Evolutionary conservation across 2,113 vertebrate genomes (phyloP).

Genomic region (Rafetus swinhoei): DNA sequence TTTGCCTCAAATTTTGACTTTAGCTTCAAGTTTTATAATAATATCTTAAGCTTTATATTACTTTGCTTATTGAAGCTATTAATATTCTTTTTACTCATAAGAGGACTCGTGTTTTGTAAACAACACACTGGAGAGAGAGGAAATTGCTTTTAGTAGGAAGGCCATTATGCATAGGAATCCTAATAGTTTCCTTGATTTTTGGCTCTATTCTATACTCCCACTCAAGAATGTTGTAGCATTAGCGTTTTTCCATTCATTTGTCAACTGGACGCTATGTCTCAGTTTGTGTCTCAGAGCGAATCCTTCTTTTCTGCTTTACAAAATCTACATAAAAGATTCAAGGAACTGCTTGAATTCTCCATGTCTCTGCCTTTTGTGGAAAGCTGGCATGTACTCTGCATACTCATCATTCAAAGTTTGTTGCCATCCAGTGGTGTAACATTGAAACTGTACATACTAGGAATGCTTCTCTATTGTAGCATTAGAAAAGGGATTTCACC

Average conservation of each 20-base stretch:
- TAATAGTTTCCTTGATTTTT: background rate
- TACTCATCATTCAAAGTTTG: constrained; percentile 31
- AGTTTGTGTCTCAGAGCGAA: constrained; percentile 25
- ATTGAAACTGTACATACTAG: constrained; percentile 65
- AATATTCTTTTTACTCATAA: background rate
- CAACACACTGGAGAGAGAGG: too few species aligned
- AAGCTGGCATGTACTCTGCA: constrained; percentile 17
- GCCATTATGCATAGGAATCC: background rate
- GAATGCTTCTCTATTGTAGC: constrained; percentile 47
- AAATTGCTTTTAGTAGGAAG: background rate
- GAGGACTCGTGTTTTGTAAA: background rate
- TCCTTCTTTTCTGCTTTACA: constrained; percentile 12
- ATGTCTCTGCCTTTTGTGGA: constrained; percentile 42
- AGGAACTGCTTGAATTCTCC: constrained; percentile 20
- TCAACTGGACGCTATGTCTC: constrained; percentile 8
- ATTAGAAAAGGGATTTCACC: constrained; percentile 42
- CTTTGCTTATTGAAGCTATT: constrained; percentile 11
- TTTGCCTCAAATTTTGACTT: background rate
- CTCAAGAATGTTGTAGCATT: background rate
- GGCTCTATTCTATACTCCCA: background rate
- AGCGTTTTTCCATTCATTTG: constrained; percentile 7
- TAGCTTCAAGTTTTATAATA: background rate
- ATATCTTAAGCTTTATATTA: background rate
- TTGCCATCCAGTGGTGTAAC: constrained; percentile 48
- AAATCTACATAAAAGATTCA: constrained; percentile 44